A percentile compares a stretch with the other conserved stretches of the same genome.
These are phyloP conservation scores for Brachionus asplanchnoidis DNA, from an alignment of 1,140 invertebrate species.

Conservation along the genomic window DNA sequence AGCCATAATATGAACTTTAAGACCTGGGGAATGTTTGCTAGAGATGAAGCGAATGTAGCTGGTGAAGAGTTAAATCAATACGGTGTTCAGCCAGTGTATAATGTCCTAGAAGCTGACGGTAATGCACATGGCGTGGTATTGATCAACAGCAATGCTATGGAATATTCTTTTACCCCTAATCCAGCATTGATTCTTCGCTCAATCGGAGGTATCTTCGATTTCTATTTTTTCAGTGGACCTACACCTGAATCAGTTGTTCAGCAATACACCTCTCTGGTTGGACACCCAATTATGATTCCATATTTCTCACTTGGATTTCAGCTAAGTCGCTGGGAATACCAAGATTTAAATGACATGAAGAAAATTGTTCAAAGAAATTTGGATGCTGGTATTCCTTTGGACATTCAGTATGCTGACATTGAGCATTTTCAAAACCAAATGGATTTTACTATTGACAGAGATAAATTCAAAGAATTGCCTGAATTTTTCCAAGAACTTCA, in stretches of 20 bases:
- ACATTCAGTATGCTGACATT: conserved; percentile 55
- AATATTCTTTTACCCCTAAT: conserved; percentile 44
- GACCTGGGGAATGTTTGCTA: conserved; percentile 30
- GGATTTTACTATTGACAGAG: conserved; percentile 56
- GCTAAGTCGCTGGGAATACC: conserved; percentile 56
- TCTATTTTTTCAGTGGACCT: conserved; percentile 59
- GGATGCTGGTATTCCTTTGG: conserved; percentile 44
- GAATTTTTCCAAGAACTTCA: conserved; percentile 55
- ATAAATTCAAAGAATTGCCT: conserved; percentile 51
- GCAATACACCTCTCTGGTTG: conserved; percentile 49
- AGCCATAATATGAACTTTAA: conserved; percentile 23
- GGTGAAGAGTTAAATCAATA: conserved; percentile 32
- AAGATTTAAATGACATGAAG: conserved; percentile 46
- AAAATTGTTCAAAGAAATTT: not conserved
- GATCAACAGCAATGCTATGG: conserved; percentile 52
- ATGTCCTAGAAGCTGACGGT: conserved; percentile 61
- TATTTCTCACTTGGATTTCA: conserved; percentile 61
- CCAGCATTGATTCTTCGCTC: conserved; percentile 52
- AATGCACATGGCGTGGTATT: conserved; percentile 54
- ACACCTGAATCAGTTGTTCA: conserved; percentile 53
- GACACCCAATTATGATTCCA: conserved; percentile 58
- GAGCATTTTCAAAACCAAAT: conserved; percentile 55
- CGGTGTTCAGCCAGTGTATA: conserved; percentile 63
- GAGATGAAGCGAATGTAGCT: conserved; percentile 26
- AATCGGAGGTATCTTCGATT: conserved; percentile 56